Evolutionary conservation across 2,113 vertebrate genomes (phyloP), one percentile per base, ranked within the genome.

Genomic region (Tympanuchus pallidicinctus): DNA sequence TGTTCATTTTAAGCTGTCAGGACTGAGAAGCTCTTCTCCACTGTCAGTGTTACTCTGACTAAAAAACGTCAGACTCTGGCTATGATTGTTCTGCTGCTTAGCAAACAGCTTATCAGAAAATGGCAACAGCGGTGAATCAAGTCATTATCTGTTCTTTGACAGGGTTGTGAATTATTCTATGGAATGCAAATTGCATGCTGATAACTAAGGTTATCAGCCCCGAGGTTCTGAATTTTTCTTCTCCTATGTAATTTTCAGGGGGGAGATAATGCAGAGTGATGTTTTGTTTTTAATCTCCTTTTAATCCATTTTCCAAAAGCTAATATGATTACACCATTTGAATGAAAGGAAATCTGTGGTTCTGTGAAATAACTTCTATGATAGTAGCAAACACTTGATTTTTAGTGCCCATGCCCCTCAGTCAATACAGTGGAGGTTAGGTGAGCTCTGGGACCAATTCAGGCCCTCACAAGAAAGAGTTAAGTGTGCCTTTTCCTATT

Each of bases 281-380:
- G 32, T 48, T 61, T 74, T 89, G 59, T 54, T 90, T 93, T 84
- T 86, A 86, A 86, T 86, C 27, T 71, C 43, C 43, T 81, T 95
- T 77, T 78, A 75, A 88, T 93, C 64, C 80, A 14, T 27, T 89
- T 92, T 59, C 54, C 89, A 78, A 67, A 78, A 91, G 47, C 75
- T 45, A 76, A 56, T 86, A 4, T 30, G 40, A 32, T 36, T 87
- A 42, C 16, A 87, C 74, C 16, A 67, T 77, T 47, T 86, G 65
- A 67, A 81, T 93, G 52, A 88, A 70, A 56, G 74, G 60, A 85
- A 89, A 38, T 38, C 38, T 4, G 10, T 38, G 38, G 10, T 38
- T 38, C 38, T 38, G 38, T 38, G 38, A 38, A 38, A 20, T 71
- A 81, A 63, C 59, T 7, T 50, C 66, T 92, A 19, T 3, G 38